Percentiles rank a stretch among this genome's conserved stretches.
Evolutionary conservation across 2,797 vertebrate species (phyloP).

Genomic region (Ctenochaetus hawaiiensis): DNA sequence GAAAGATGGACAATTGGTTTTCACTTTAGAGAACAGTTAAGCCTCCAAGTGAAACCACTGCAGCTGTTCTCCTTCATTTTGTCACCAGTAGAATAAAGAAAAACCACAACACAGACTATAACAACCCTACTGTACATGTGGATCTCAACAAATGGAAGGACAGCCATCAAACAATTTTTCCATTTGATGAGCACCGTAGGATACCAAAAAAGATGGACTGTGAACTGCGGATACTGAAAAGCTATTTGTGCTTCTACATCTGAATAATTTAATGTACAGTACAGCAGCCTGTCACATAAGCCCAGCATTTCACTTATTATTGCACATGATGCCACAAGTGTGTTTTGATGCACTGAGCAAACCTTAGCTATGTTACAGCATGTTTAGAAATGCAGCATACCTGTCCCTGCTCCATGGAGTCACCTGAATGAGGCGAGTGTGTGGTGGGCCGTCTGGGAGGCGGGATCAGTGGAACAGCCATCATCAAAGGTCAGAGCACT

Average conservation of each 20-base stretch:
- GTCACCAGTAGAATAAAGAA: conserved; percentile 1
- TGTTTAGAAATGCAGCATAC: conserved; percentile 16
- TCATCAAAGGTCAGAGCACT: conserved; percentile 68
- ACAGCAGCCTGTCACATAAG: conserved; percentile 3
- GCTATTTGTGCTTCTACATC: conserved; percentile 25
- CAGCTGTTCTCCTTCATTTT: conserved; percentile 53
- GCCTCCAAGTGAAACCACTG: conserved; percentile 15
- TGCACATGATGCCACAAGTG: background rate
- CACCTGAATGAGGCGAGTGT: conserved; percentile 41
- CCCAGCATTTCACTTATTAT: background rate
- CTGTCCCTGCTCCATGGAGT: conserved; percentile 25
- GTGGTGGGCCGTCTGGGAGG: conserved; percentile 59
- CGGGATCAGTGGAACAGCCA: conserved; percentile 57
- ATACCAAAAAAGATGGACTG: background rate
- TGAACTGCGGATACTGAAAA: conserved; percentile 16
- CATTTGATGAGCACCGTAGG: background rate
- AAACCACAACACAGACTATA: background rate
- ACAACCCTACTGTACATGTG: background rate
- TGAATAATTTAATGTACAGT: conserved; percentile 45
- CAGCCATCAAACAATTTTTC: background rate
- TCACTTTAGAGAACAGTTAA: conserved; percentile 6
- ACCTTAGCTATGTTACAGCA: conserved; percentile 12
- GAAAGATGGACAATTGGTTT: conserved; percentile 1
- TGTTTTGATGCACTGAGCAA: background rate
- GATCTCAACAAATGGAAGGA: conserved; percentile 5